Evolutionary conservation across 2,888 invertebrate species (phyloP).

Genomic region (Ennomos fuscantarius): DNA sequence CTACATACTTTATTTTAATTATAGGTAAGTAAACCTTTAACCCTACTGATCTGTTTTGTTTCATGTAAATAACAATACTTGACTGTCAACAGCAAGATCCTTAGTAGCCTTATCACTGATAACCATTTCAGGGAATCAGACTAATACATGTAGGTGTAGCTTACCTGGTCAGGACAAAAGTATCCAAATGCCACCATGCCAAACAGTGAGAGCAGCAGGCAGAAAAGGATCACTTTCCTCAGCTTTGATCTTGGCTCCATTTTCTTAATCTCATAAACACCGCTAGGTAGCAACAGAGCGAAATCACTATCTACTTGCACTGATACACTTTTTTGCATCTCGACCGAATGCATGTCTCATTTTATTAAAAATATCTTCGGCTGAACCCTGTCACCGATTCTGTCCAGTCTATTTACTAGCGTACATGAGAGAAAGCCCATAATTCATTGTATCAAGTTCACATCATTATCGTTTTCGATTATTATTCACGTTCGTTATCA

Average conservation of each 20-base stretch:
- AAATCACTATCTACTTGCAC: constrained; percentile 94
- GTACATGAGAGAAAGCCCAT: constrained; percentile 47
- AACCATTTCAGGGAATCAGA: background rate
- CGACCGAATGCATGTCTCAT: constrained; percentile 84
- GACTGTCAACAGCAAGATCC: constrained; percentile 4
- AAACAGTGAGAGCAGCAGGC: constrained; percentile 92
- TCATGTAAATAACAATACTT: constrained; percentile 3
- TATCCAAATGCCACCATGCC: constrained; percentile 96
- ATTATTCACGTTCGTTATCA: constrained; percentile 58
- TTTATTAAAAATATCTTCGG: constrained; percentile 73
- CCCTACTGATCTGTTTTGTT: no score
- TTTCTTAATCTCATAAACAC: constrained; percentile 92
- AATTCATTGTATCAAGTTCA: constrained; percentile 49
- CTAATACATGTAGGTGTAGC: constrained; percentile 39
- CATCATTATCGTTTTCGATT: constrained; percentile 54
- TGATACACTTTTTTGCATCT: constrained; percentile 91
- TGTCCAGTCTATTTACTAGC: constrained; percentile 48
- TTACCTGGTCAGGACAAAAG: constrained; percentile 94
- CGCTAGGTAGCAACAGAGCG: constrained; percentile 90
- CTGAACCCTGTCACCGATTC: constrained; percentile 59
- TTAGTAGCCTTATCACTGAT: background rate
- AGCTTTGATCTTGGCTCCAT: constrained; percentile 94
- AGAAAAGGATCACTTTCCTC: constrained; percentile 92
- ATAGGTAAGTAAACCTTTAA: no score
- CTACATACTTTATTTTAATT: no score